Evolutionary conservation across 2,113 vertebrate genomes (phyloP).

Genomic region (Dryoscopus gambensis): DNA sequence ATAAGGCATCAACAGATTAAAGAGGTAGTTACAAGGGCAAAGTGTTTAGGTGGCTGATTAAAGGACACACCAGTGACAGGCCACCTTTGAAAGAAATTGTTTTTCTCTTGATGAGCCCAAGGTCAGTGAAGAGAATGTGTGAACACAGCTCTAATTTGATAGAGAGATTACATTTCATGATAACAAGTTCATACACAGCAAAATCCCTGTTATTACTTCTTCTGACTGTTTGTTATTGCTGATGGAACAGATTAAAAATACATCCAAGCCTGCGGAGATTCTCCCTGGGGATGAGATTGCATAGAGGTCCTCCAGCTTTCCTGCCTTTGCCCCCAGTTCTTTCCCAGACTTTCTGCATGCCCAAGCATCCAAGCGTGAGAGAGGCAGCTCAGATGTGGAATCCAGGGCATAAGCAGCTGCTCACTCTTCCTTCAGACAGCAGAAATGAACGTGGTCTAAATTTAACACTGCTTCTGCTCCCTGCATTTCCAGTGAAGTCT

Average conservation of each 20-base stretch:
- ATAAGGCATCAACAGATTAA: neutral
- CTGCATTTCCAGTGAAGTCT: neutral
- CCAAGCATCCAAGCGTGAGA: neutral
- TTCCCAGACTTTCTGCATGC: neutral
- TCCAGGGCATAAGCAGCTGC: neutral
- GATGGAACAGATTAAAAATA: slow-evolving; percentile 55
- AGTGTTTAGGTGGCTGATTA: neutral
- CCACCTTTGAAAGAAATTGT: neutral
- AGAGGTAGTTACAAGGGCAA: neutral
- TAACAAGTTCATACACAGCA: slow-evolving; percentile 2
- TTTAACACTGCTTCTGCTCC: neutral
- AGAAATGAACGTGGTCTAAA: neutral
- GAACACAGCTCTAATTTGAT: slow-evolving; percentile 24
- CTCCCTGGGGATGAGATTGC: neutral
- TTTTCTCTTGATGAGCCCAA: slow-evolving; percentile 29
- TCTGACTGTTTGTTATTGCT: slow-evolving; percentile 30
- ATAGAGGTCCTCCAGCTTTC: neutral
- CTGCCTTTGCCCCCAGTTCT: neutral
- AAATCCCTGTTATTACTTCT: slow-evolving; percentile 33
- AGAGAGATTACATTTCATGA: neutral
- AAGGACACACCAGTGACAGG: neutral
- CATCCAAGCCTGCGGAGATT: neutral
- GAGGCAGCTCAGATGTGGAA: slow-evolving; percentile 9
- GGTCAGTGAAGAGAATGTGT: slow-evolving; percentile 3
- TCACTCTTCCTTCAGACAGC: neutral